phyloP scores from a whole-genome alignment of 2,113 vertebrate genomes.

The Martes martes region DNA sequence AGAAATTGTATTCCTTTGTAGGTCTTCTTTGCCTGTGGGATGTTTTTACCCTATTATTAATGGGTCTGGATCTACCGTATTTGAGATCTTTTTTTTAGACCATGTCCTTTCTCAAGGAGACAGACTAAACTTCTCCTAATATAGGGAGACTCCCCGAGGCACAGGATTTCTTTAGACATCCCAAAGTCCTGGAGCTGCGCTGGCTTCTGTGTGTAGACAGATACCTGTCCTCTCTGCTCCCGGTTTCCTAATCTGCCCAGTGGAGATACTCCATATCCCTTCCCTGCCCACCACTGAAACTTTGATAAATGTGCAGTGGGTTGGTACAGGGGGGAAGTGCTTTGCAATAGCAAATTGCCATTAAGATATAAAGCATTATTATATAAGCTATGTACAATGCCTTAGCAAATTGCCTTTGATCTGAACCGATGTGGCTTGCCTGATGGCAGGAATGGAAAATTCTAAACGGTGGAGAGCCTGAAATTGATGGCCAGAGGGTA shows the following conservation, averaged over 20 bases:
- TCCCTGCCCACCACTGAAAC: background rate
- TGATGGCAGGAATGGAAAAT: background rate
- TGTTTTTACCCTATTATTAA: background rate
- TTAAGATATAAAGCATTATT: background rate
- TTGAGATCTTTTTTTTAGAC: too few relatives aligned
- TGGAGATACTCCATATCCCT: fast-evolving
- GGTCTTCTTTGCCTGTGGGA: background rate
- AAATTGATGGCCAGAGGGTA: background rate
- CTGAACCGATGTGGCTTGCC: background rate
- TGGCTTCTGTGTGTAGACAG: fast-evolving
- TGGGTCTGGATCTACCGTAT: fast-evolving
- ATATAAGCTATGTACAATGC: background rate
- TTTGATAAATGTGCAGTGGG: background rate
- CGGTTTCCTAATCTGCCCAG: background rate
- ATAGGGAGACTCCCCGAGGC: background rate
- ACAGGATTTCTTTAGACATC: background rate
- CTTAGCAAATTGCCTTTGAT: background rate
- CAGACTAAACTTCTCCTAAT: background rate
- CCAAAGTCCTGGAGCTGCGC: fast-evolving
- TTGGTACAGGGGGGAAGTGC: too few relatives aligned
- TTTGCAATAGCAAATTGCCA: background rate
- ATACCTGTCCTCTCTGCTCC: fast-evolving
- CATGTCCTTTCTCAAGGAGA: background rate
- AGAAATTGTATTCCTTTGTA: fast-evolving
- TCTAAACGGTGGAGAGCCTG: background rate